A percentile compares a stretch with the other conserved stretches of the same genome.
Evolutionary conservation across 2,888 invertebrate genomes (phyloP).

Genomic region (Pseudoips prasinana): DNA sequence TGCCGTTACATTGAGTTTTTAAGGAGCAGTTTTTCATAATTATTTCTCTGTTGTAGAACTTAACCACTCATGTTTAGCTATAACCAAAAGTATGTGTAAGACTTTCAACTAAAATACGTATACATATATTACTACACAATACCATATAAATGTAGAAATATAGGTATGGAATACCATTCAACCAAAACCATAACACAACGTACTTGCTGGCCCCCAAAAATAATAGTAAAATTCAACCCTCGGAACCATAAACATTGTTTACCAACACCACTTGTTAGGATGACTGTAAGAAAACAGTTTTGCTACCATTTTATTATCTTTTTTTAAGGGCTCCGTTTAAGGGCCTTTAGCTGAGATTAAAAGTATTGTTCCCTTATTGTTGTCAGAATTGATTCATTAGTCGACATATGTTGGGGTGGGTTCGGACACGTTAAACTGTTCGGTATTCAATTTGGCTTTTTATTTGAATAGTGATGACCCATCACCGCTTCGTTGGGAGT

Average conservation of each 20-base stretch:
- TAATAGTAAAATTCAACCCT: slow-evolving; percentile 57
- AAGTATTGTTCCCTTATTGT: slow-evolving; percentile 38
- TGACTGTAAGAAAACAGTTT: slow-evolving; percentile 60
- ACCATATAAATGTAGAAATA: no score
- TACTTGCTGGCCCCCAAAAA: slow-evolving; percentile 39
- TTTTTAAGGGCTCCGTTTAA: slow-evolving; percentile 39
- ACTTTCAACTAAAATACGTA: no score
- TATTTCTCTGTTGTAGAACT: no score
- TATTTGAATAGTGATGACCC: slow-evolving; percentile 5
- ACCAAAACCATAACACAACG: not conserved
- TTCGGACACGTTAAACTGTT: slow-evolving; percentile 14
- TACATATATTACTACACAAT: no score
- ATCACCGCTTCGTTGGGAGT: not conserved
- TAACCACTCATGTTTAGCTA: no score
- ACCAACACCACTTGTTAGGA: slow-evolving; percentile 61
- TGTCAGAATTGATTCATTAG: slow-evolving; percentile 34
- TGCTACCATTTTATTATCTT: slow-evolving; percentile 52
- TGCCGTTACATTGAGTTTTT: no score
- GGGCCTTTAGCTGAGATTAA: slow-evolving; percentile 40
- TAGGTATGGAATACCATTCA: no score
- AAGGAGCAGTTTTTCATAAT: no score
- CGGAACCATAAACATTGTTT: slow-evolving; percentile 66
- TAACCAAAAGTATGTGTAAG: no score
- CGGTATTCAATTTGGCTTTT: slow-evolving; percentile 11
- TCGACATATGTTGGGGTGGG: slow-evolving; percentile 26